Percentiles rank a stretch among this genome's conserved stretches.
Conservation (phyloP, 2,797 vertebrate genomes). For the Dipus sagitta region DNA sequence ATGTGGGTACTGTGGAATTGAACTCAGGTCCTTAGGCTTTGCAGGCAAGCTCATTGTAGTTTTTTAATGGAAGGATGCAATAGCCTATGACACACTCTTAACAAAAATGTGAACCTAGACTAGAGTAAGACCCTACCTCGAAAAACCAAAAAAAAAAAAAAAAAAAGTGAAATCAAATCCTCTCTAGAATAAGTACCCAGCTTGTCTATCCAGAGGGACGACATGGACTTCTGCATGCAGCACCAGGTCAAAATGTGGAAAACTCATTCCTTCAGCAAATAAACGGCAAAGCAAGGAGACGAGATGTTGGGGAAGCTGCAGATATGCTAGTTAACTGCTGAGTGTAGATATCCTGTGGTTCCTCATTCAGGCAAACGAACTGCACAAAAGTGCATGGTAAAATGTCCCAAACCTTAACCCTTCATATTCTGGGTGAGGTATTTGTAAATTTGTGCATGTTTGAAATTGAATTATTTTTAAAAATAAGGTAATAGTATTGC, state of each 20-base stretch:
- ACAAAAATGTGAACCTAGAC: background rate
- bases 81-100: background rate
- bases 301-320: background rate
- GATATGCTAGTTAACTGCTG: background rate
- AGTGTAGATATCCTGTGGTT: background rate
- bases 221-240: background rate
- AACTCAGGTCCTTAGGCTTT: too few relatives aligned
- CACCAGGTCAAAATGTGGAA: background rate
- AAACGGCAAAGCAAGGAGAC: background rate
- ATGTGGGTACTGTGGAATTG: too few relatives aligned
- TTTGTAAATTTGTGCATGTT: conserved; percentile 33
- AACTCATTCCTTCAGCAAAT: background rate
- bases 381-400: background rate
- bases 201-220: background rate
- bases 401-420: background rate
- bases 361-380: background rate
- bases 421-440: background rate
- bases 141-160: too few relatives aligned
- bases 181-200: too few relatives aligned
- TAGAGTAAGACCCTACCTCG: background rate
- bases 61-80: background rate
- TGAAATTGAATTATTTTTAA: conserved; percentile 52
- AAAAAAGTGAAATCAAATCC: too few relatives aligned
- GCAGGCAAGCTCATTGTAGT: background rate
- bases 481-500: background rate